These are phyloP conservation scores for Polyergus mexicanus DNA, from an alignment of 1,140 invertebrate genomes.

Conservation along the genomic window DNA sequence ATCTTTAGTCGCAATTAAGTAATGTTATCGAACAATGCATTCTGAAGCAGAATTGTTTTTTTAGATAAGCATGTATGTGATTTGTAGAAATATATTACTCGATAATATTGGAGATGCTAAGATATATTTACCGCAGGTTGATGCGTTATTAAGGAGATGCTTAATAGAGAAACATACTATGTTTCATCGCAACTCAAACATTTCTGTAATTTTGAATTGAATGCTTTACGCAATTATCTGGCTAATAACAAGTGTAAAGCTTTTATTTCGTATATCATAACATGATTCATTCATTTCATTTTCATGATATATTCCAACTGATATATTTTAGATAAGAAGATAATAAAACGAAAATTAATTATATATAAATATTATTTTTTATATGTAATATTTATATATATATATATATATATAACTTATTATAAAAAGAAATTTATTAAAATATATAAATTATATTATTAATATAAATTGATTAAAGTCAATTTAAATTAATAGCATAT, in stretches of 20 bases:
- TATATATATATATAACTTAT: no score
- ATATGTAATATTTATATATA: no score
- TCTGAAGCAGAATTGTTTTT: not conserved
- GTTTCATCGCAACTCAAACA: not conserved
- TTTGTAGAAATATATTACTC: not conserved
- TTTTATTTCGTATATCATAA: not conserved
- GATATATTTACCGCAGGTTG: not conserved
- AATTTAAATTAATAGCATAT: no score
- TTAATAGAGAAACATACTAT: not conserved
- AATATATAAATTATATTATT: no score
- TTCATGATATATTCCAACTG: no score
- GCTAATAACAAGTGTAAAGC: not conserved
- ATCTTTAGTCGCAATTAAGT: not conserved
- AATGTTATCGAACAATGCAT: not conserved
- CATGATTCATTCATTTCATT: not conserved
- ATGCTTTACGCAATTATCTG: no score
- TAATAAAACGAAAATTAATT: no score
- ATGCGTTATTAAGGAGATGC: not conserved
- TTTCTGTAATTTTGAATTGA: not conserved
- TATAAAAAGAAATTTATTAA: no score
- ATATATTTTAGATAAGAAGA: constrained; percentile 2
- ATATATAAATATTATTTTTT: no score
- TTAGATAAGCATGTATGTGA: not conserved
- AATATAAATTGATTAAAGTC: no score
- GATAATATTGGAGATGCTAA: not conserved